Evolutionary conservation across 2,113 vertebrate species (phyloP), one percentile per base, ranked within the genome.

Genomic region (Anoplopoma fimbria): DNA sequence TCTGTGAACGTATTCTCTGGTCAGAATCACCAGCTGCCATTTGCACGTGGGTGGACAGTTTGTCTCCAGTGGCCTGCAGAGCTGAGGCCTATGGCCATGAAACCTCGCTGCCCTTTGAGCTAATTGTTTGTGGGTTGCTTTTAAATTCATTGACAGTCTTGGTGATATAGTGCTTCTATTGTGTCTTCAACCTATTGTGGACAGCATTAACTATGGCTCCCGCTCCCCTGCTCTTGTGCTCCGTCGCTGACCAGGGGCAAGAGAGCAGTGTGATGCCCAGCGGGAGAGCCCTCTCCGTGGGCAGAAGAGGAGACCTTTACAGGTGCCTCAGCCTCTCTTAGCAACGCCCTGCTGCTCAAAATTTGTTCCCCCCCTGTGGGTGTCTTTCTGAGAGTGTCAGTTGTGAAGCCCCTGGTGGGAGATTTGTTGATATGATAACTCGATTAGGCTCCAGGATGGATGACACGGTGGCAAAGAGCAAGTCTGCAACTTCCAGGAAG

Each of bases 381-480:
- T 93, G 93, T 95, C 91, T 95, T 97, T 97, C 84, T 96, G 91
- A 68, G 84, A 91, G 90, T 93, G 93, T 95, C 94, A 94, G 84
- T 83, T 79, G 63, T 42, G 86, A 93, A 93, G 94, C 93, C 92
- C 81, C 80, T 55, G 90, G 90, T 83, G 81, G 94, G 94, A 94
- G 89, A 92, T 68, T 95, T 95, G 95, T 95, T 96, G 95, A 96
- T 95, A 96, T 95, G 95, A 97, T 97, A 97, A 95, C 96, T 97
- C 93, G 96, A 97, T 98, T 97, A 97, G 93, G 90, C 88, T 91
- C 19, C 42, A 82, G 93, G 93, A 95, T 93, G 86, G 94, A 96
- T 92, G 94, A 95, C 94, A 91, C 17, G 79, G 94, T 91, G 90
- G 93, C 91, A 93, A 34, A 60, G 90, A 89, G 93, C 87, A 83